phyloP scores from a whole-genome alignment of 35 echinoderm and acorn worm genomes.

The Lytechinus variegatus region DNA sequence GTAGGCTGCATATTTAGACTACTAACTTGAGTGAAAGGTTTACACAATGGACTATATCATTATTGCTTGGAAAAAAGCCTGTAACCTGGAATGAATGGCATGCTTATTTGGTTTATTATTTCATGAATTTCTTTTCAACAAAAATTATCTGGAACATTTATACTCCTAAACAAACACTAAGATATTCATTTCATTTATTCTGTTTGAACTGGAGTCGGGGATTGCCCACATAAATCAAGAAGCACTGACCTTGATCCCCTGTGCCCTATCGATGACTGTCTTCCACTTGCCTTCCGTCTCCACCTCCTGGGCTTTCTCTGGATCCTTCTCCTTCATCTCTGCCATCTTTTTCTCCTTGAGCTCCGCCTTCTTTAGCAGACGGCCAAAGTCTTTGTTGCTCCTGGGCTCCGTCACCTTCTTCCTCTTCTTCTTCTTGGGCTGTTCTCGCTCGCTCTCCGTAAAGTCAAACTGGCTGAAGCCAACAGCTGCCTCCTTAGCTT shows the following conservation, averaged over 20 bases:
- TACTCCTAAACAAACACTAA: no score
- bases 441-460: conserved; percentile 43
- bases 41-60: no score
- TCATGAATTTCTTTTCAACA: no score
- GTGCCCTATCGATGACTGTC: conserved; percentile 69
- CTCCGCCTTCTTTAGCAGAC: conserved; percentile 82
- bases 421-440: conserved; percentile 71
- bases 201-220: no score
- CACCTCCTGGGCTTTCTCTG: conserved; percentile 72
- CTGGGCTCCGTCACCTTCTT: conserved; percentile 67
- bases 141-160: no score
- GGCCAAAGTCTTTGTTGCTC: conserved; percentile 75
- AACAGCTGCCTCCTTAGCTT: conserved; percentile 31
- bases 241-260: conserved; percentile 66
- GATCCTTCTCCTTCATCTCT: conserved; percentile 83
- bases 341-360: conserved; percentile 76
- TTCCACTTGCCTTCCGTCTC: conserved; percentile 78
- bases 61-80: no score
- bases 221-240: no score
- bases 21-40: no score
- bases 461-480: conserved; percentile 91
- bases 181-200: no score
- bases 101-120: no score
- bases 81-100: no score
- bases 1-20: no score